Evolutionary conservation across 1,140 invertebrate species (phyloP), one percentile per base, ranked within the genome.

Genomic region (Hestina assimilis): DNA sequence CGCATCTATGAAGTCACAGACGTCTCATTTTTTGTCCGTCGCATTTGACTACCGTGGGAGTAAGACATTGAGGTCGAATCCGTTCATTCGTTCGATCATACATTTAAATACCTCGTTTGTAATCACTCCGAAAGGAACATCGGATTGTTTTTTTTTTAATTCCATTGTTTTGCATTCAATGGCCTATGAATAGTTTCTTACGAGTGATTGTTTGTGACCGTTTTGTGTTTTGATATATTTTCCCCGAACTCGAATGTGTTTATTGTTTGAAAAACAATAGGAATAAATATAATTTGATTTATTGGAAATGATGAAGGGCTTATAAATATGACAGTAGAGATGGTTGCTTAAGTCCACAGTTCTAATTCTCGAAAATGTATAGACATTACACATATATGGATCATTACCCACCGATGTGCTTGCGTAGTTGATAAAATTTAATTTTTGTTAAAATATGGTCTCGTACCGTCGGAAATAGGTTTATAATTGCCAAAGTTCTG

Each of bases 131-230:
- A 56, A 57, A 48, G 54, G 54, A 42, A 48, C 45, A 57, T 23
- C 24, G 26, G 42, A 57, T 57, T 57, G 54, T 57, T 47, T 57
- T 41, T 53, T n/a, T 54, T 42, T 23, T 47, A 42, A 57, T 57
- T 20, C 54, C 24, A 57, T 57, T 55, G 51, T 66, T 71, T 67
- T 69, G 48, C 54, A 61, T 69, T 70, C 54, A 69, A 75, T 69
- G 48, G 65, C 23, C 58, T 64, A 54, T 60, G 57, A 72, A 64
- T 72, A 62, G 58, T 47, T 57, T 47, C 54, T 38, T 52, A 40
- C 42, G 53, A 47, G 42, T 51, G 53, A 60, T 66, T 56, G 55
- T 62, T 46, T 56, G 26, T 51, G 38, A 15, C 40, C 45, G 29
- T 38, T n/a, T 31, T 17, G 29, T 48, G 43, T 9, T 47, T 33